These are phyloP conservation scores for Eidolon dupreanum DNA, from an alignment of 2,797 vertebrate genomes.

Conservation along the genomic window DNA sequence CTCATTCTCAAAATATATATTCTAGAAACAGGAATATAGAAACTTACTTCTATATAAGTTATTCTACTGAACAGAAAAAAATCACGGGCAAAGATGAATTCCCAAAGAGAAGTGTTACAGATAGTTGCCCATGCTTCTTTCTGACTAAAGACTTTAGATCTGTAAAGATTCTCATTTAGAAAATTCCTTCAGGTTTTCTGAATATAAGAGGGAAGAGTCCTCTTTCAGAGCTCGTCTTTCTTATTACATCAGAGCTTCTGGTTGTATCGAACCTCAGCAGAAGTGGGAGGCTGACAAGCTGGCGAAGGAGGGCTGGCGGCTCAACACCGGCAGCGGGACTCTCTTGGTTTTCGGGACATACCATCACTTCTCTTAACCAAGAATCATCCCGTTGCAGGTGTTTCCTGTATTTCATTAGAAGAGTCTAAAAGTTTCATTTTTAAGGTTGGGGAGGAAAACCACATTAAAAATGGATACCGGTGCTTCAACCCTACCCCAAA, in stretches of 20 bases:
- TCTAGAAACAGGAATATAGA: constrained; percentile 12
- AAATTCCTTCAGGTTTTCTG: neutral
- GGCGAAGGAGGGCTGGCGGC: neutral
- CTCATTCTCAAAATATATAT: neutral
- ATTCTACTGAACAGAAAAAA: neutral
- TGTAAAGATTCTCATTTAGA: neutral
- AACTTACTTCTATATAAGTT: neutral
- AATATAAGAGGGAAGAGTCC: neutral
- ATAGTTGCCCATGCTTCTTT: neutral
- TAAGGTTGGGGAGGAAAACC: neutral
- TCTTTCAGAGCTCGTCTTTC: neutral
- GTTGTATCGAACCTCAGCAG: neutral
- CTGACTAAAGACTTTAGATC: neutral
- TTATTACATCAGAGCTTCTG: neutral
- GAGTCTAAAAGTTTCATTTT: neutral
- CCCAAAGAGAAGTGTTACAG: neutral
- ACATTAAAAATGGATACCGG: neutral
- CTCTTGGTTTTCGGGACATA: neutral
- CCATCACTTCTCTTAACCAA: neutral
- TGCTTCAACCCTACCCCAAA: neutral
- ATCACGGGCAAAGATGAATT: neutral
- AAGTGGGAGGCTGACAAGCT: neutral
- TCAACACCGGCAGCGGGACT: neutral
- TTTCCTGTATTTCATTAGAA: neutral
- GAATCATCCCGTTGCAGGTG: neutral